Conservation (phyloP, 1,140 invertebrate genomes). For the Solenopsis fugax region DNA sequence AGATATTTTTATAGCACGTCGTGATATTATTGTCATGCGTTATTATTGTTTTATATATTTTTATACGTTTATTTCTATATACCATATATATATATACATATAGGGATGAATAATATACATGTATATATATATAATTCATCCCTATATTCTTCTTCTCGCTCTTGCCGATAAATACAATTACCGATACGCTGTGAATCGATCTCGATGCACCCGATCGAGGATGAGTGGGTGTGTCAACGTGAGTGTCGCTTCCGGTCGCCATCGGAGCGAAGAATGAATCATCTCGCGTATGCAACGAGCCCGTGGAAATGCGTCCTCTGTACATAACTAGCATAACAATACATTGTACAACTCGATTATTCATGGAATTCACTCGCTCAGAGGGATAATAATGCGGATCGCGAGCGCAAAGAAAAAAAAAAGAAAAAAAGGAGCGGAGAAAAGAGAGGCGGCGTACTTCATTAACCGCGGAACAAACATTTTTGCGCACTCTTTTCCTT, state of each 20-base stretch:
- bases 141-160: background rate
- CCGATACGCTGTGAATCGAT: conserved; percentile 4
- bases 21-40: background rate
- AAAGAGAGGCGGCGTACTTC: conserved; percentile 43
- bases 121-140: background rate
- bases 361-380: conserved; percentile 44
- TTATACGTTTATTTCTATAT: conserved; percentile 13
- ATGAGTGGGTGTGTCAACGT: conserved; percentile 53
- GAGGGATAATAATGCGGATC: conserved; percentile 33
- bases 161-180: conserved; percentile 14
- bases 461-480: conserved; percentile 42
- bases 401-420: background rate
- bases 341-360: conserved; percentile 44
- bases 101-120: too few species aligned
- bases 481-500: conserved; percentile 28
- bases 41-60: background rate
- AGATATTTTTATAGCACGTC: conserved; percentile 4
- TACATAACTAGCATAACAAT: conserved; percentile 4
- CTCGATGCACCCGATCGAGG: conserved; percentile 9
- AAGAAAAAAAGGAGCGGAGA: background rate
- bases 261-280: conserved; percentile 48
- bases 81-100: background rate
- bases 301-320: conserved; percentile 17
- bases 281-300: conserved; percentile 28
- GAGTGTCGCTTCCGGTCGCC: conserved; percentile 50